Evolutionary conservation across 2,888 invertebrate genomes (phyloP).

Genomic region (Gibbula magus): DNA sequence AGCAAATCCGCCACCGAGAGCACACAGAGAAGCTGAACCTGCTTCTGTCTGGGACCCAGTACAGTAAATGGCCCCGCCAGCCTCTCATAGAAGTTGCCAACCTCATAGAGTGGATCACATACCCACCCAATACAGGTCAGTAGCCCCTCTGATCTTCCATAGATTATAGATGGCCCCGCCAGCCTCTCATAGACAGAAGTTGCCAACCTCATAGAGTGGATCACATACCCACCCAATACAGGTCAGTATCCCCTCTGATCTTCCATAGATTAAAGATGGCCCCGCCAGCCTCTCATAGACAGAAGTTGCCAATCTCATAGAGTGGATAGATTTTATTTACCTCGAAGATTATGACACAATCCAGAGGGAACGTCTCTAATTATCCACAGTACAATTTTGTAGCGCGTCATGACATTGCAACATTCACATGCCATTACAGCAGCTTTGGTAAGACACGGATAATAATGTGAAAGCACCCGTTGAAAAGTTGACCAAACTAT

Average conservation of each 20-base stretch:
- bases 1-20: constrained; percentile 71
- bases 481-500: no score
- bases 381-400: no score
- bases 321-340: not conserved
- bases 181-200: not conserved
- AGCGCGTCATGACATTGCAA: not conserved
- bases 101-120: constrained; percentile 69
- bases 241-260: not conserved
- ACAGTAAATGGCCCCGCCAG: constrained; percentile 70
- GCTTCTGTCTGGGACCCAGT: constrained; percentile 70
- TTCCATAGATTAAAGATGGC: not conserved
- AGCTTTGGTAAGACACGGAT: not conserved
- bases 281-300: no score
- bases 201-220: not conserved
- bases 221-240: not conserved
- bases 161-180: not conserved
- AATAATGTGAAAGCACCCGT: no score
- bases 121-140: constrained; percentile 72
- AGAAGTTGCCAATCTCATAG: not conserved
- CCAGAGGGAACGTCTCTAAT: not conserved
- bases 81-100: constrained; percentile 70
- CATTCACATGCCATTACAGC: not conserved
- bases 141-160: not conserved
- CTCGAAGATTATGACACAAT: not conserved
- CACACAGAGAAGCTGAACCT: constrained; percentile 72